Evolutionary conservation across 2,797 vertebrate genomes (phyloP).

Genomic region (Dendrocincla fuliginosa): DNA sequence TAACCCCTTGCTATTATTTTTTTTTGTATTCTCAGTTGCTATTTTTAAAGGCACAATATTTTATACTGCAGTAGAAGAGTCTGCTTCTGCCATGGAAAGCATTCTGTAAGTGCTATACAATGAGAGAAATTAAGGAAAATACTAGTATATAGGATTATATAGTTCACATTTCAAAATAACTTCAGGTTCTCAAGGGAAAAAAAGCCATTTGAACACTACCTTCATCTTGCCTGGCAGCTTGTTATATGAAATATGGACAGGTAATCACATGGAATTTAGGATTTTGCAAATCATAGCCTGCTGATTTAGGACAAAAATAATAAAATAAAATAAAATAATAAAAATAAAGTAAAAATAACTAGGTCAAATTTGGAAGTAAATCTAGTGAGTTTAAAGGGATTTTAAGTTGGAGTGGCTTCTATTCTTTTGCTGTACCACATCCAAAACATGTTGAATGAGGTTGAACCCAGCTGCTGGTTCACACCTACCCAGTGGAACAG

Average conservation of each 20-base stretch:
- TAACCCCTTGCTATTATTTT: background rate
- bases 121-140: conserved; percentile 6
- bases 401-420: background rate
- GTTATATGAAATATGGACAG: background rate
- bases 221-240: background rate
- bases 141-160: background rate
- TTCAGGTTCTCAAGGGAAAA: background rate
- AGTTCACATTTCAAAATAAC: background rate
- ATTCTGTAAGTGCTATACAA: background rate
- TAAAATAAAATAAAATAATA: background rate
- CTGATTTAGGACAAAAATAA: background rate
- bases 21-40: background rate
- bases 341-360: background rate
- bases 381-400: background rate
- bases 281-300: background rate
- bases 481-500: accelerated
- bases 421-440: background rate
- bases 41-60: background rate
- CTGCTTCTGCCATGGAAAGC: background rate
- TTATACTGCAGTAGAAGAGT: background rate
- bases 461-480: background rate
- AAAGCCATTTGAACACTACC: background rate
- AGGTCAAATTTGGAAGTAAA: background rate
- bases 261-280: background rate
- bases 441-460: background rate